These are phyloP conservation scores for Phania funesta DNA, from an alignment of 2,888 invertebrate species.

Conservation along the genomic window DNA sequence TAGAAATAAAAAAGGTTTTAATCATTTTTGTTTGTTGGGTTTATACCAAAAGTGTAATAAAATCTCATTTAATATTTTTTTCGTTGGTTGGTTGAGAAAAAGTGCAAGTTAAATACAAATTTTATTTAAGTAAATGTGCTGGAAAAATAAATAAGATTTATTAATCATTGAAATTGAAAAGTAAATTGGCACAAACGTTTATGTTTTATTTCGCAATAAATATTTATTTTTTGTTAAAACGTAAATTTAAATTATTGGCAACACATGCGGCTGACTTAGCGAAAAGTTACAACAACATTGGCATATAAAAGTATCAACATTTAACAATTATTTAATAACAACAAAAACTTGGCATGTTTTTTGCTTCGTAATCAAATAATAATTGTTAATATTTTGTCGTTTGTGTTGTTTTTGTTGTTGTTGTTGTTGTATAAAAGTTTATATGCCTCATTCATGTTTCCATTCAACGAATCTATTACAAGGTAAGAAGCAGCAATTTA, in stretches of 20 bases:
- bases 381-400: conserved; percentile 24
- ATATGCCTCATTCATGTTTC: conserved; percentile 68
- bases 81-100: no score
- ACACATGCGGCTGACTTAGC: neutral
- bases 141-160: no score
- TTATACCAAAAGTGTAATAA: no score
- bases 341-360: conserved; percentile 11
- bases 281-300: neutral
- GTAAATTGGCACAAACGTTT: conserved; percentile 29
- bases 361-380: neutral
- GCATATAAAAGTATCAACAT: conserved; percentile 23
- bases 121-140: no score
- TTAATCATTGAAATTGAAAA: no score
- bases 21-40: no score
- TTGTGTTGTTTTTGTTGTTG: conserved; percentile 3
- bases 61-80: no score
- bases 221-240: conserved; percentile 18
- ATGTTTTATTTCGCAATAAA: neutral
- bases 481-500: conserved; percentile 62
- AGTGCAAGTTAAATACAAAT: neutral
- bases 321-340: conserved; percentile 18
- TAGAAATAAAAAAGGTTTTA: neutral
- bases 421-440: conserved; percentile 17
- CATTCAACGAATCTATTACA: conserved; percentile 68
- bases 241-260: conserved; percentile 40